Evolutionary conservation across 2,888 invertebrate species (phyloP).

Genomic region (Drosophila mulleri): DNA sequence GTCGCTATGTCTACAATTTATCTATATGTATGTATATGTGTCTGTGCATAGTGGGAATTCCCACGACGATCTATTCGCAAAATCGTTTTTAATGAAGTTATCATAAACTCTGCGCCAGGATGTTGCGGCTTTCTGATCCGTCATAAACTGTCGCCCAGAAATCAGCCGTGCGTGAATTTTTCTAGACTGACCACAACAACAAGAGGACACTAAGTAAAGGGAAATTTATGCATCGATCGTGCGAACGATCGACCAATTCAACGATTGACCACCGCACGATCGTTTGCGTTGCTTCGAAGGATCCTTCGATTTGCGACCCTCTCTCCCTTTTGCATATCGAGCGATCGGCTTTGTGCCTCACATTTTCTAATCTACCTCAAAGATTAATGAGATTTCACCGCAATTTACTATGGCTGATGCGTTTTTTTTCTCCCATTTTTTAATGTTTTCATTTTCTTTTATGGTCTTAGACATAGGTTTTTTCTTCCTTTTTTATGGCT

Average conservation of each 20-base stretch:
- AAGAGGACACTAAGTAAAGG: constrained; percentile 43
- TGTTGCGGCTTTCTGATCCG: constrained; percentile 23
- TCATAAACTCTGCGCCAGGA: constrained; percentile 60
- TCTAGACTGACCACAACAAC: constrained; percentile 50
- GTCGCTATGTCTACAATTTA: neutral
- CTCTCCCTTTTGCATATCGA: constrained; percentile 8
- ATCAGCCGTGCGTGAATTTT: constrained; percentile 74
- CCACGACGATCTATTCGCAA: constrained; percentile 58
- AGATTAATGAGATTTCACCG: constrained; percentile 71
- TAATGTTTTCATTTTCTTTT: constrained; percentile 43
- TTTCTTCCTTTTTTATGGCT: constrained; percentile 71
- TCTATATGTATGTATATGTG: too few species aligned
- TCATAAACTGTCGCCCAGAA: constrained; percentile 41
- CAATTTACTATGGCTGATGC: constrained; percentile 58
- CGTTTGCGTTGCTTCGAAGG: constrained; percentile 7
- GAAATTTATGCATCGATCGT: constrained; percentile 66
- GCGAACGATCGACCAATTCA: constrained; percentile 24
- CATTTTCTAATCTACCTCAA: constrained; percentile 50
- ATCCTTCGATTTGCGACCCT: constrained; percentile 22
- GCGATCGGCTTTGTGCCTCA: neutral
- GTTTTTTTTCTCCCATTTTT: constrained; percentile 41
- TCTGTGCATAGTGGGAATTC: constrained; percentile 34
- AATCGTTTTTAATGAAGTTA: constrained; percentile 74
- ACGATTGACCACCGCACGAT: constrained; percentile 25
- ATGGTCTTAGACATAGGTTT: constrained; percentile 4